phyloP scores from a whole-genome alignment of 2,888 invertebrate species.

The Crepidodera aurea region DNA sequence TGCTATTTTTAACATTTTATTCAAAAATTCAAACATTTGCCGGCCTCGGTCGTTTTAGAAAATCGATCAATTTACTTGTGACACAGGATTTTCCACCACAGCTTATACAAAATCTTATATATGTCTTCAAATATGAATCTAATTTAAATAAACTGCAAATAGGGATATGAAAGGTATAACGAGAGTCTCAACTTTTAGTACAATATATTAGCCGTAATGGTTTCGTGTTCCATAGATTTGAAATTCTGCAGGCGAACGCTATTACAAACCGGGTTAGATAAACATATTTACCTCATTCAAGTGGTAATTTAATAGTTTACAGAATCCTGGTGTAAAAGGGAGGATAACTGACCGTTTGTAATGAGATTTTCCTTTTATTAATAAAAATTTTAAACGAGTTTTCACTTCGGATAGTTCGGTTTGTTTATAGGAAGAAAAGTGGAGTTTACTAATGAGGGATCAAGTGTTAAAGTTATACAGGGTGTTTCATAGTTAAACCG shows the following conservation, averaged over 20 bases:
- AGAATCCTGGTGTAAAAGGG: constrained; percentile 13
- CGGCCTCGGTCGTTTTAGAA: constrained; percentile 5
- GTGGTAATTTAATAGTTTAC: constrained; percentile 30
- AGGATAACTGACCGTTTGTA: constrained; percentile 15
- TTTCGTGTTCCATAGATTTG: constrained; percentile 32
- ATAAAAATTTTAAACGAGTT: neutral
- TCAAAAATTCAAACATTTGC: no score
- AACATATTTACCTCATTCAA: constrained; percentile 32
- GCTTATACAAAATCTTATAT: constrained; percentile 50
- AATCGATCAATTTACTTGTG: constrained; percentile 56
- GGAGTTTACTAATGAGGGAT: no score
- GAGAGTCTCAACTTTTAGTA: constrained; percentile 41
- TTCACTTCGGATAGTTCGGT: no score
- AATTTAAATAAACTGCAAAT: constrained; percentile 61
- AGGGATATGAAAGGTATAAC: constrained; percentile 53
- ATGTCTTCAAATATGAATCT: constrained; percentile 50
- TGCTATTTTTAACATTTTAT: no score
- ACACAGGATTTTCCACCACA: constrained; percentile 33
- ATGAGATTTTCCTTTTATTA: constrained; percentile 16
- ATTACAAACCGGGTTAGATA: constrained; percentile 29
- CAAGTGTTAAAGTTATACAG: no score
- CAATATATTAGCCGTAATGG: constrained; percentile 33
- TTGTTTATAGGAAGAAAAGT: no score
- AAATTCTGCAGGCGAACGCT: constrained; percentile 31
- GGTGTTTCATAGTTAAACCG: no score